Evolutionary conservation across 2,113 vertebrate species (phyloP).

Genomic region (Candoia aspera): DNA sequence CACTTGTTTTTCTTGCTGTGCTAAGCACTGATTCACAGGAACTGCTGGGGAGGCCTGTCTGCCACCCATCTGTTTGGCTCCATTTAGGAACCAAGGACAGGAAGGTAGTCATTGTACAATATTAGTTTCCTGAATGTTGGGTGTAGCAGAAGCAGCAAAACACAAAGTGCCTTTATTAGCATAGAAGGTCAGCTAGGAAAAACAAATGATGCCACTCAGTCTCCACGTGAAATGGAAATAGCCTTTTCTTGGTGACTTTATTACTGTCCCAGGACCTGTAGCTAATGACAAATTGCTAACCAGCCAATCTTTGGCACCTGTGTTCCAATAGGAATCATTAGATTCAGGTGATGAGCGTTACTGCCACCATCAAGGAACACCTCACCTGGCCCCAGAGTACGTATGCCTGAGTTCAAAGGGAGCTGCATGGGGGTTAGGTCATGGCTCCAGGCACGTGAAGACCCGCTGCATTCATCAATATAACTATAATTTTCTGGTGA

Average conservation of each 20-base stretch:
- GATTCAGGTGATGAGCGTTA: background rate
- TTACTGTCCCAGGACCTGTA: conserved; percentile 53
- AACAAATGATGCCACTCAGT: conserved; percentile 46
- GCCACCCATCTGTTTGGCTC: conserved; percentile 76
- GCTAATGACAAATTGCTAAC: conserved; percentile 27
- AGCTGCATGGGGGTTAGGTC: background rate
- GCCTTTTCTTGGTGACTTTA: conserved; percentile 58
- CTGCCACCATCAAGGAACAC: background rate
- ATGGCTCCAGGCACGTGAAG: background rate
- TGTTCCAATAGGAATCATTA: background rate
- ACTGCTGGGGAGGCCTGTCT: conserved; percentile 66
- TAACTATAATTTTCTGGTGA: background rate
- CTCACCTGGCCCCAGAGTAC: background rate
- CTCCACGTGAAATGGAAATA: conserved; percentile 52
- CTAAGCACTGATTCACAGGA: conserved; percentile 72
- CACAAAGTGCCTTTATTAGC: conserved; percentile 78
- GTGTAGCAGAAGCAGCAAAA: conserved; percentile 80
- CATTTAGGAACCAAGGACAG: conserved; percentile 78
- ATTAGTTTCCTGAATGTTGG: conserved; percentile 85
- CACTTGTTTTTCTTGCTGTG: conserved; percentile 71
- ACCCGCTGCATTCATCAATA: background rate
- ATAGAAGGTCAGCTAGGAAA: conserved; percentile 79
- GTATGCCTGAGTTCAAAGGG: background rate
- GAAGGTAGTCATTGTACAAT: conserved; percentile 85
- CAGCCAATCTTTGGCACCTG: too few relatives aligned